Percentiles rank a stretch among this genome's conserved stretches.
phyloP scores from a whole-genome alignment of 1,140 invertebrate species.

The Lerema accius region DNA sequence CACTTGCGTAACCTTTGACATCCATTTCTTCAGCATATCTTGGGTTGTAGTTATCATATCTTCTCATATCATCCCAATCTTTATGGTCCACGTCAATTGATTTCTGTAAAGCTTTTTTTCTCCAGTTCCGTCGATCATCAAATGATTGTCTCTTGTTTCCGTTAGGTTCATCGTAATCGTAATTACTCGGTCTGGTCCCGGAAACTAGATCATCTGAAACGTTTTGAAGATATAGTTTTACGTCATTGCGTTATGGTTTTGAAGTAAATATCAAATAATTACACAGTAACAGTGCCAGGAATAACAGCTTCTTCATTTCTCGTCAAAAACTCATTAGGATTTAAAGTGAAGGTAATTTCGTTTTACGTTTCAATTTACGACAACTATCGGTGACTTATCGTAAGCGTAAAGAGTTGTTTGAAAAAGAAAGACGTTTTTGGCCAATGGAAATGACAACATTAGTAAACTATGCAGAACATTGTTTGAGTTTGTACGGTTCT shows the following conservation, averaged over 20 bases:
- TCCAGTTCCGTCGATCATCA: constrained; percentile 67
- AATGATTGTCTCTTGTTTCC: constrained; percentile 58
- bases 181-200: constrained; percentile 51
- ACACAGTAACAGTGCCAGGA: constrained; percentile 66
- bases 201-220: constrained; percentile 67
- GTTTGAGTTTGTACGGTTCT: background rate
- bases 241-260: constrained; percentile 5
- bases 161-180: constrained; percentile 67
- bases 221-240: constrained; percentile 14
- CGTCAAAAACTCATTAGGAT: constrained; percentile 31
- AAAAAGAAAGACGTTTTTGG: constrained; percentile 42
- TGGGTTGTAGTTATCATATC: constrained; percentile 54
- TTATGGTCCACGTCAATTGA: constrained; percentile 52
- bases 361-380: constrained; percentile 44
- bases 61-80: constrained; percentile 54
- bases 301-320: constrained; percentile 62
- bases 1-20: constrained; percentile 40
- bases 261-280: constrained; percentile 39
- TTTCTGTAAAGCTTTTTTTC: constrained; percentile 63
- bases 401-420: constrained; percentile 37
- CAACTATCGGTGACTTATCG: constrained; percentile 36
- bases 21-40: constrained; percentile 56
- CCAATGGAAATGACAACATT: constrained; percentile 34
- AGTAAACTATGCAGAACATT: background rate
- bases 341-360: constrained; percentile 28